Base-by-base conservation (phyloP, 1,140 invertebrate species). In the Hermatobates lingyangjiaoensis region DNA sequence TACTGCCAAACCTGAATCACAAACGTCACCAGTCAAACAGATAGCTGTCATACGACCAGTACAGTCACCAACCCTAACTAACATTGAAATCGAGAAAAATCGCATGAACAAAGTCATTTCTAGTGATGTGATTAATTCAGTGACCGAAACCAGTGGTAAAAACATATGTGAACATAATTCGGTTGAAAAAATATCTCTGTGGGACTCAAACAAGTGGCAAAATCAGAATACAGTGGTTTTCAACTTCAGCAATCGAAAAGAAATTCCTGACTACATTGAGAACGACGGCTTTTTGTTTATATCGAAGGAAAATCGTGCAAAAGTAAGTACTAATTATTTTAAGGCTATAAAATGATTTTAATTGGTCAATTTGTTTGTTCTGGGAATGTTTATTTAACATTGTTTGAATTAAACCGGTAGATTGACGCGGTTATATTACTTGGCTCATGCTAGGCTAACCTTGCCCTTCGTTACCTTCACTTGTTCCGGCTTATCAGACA, bases 241-340 rank as follows among this genome's bases (percentile, higher is more conserved):
- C 66, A 87, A 89, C 68, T 91, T 89, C 66, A 83, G 79, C 56
- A 73, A 76, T 63, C 74, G 81, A 58, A 83, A 83, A 63, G 80
- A 83, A 57, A 83, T 88, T 56, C 86, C 87, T 45, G 83, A 88
- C 72, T 88, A 90, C 67, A 86, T 89, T 62, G 82, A 87, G 65
- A 87, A 88, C 68, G 85, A 89, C 69, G 84, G 83, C 51, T 71
- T 83, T 58, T 75, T 20, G 1, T 26, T 51, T 21, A 15, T 44
- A 27, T 23, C 38, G 12, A 51, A 38, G 25, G 45, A 5, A 20
- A 20, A 42, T 4, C 7, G 42, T 30, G 10, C 49, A 18, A 51
- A 51, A 44, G 50, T 51, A 21, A 51, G 50, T 18, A 3, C 20
- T n/a, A n/a, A n/a, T n/a, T n/a, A n/a, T n/a, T n/a, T n/a, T n/a